Conservation (phyloP, 2,888 invertebrate genomes). For the Anaspis maculata region DNA sequence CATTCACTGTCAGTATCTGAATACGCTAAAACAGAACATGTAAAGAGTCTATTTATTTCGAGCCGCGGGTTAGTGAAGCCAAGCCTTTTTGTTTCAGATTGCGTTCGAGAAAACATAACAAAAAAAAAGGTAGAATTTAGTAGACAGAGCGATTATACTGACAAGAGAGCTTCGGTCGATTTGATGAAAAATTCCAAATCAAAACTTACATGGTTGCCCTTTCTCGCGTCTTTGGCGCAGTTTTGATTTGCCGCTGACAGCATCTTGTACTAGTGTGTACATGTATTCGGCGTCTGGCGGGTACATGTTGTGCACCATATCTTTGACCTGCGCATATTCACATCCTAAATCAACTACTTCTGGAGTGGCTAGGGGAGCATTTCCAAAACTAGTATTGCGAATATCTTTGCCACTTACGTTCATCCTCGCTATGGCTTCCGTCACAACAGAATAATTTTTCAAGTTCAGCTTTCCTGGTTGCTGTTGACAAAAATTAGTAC, state of each 20-base stretch:
- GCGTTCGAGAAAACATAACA: neutral
- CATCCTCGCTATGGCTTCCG: constrained; percentile 71
- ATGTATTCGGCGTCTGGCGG: constrained; percentile 53
- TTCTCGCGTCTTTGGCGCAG: constrained; percentile 55
- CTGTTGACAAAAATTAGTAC: constrained; percentile 36
- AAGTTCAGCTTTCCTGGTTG: constrained; percentile 86
- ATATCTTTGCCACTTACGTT: constrained; percentile 52
- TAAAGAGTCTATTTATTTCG: constrained; percentile 1
- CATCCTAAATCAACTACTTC: constrained; percentile 68
- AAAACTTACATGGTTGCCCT: constrained; percentile 51
- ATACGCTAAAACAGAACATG: constrained; percentile 50
- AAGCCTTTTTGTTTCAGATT: too few species aligned
- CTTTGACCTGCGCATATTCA: constrained; percentile 65
- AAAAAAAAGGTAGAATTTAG: too few species aligned
- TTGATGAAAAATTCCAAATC: neutral
- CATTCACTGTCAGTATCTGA: constrained; percentile 89
- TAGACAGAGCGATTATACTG: too few species aligned
- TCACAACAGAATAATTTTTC: constrained; percentile 82
- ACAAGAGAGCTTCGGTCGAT: too few species aligned
- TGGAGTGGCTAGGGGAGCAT: constrained; percentile 67
- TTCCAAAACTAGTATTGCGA: constrained; percentile 48
- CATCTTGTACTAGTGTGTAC: constrained; percentile 58
- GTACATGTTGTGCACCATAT: constrained; percentile 49
- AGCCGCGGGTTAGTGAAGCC: too few species aligned
- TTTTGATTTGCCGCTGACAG: constrained; percentile 52